Percentiles rank a stretch among this genome's conserved stretches.
phyloP scores from a whole-genome alignment of 2,888 invertebrate species.

The Rhamphomyia laevipes region DNA sequence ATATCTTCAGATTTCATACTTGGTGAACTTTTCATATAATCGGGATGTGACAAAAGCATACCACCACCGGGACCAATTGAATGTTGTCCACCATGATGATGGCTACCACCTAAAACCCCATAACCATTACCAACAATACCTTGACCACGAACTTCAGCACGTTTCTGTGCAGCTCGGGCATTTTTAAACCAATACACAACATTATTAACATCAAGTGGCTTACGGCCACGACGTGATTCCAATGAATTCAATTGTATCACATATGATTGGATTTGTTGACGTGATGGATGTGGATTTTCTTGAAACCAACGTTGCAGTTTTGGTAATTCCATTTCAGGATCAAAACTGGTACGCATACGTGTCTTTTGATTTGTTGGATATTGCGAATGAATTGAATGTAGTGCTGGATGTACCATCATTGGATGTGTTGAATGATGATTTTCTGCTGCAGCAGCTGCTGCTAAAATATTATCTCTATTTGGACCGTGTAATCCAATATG shows the following conservation, averaged over 20 bases:
- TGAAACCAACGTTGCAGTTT: constrained; percentile 94
- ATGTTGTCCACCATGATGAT: constrained; percentile 10
- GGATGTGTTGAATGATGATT: constrained; percentile 24
- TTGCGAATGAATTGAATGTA: constrained; percentile 54
- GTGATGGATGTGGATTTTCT: constrained; percentile 92
- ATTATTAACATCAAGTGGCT: constrained; percentile 90
- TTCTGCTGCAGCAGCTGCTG: neutral
- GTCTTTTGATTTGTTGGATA: constrained; percentile 64
- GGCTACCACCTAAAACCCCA: neutral
- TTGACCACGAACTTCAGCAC: constrained; percentile 65
- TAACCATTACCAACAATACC: constrained; percentile 35
- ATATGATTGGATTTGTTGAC: constrained; percentile 93
- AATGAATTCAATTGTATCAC: constrained; percentile 86
- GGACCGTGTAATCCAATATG: constrained; percentile 29
- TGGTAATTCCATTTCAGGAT: constrained; percentile 91
- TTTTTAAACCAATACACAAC: constrained; percentile 98
- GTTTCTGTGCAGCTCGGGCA: constrained; percentile 88
- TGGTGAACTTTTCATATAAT: constrained; percentile 54
- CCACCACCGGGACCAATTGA: neutral
- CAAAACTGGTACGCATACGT: constrained; percentile 92
- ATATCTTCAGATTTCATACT: constrained; percentile 48
- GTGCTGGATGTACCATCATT: constrained; percentile 53
- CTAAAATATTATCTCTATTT: constrained; percentile 13
- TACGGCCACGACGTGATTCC: constrained; percentile 83
- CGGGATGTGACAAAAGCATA: constrained; percentile 49